Evolutionary conservation across 2,797 vertebrate species (phyloP), one percentile per base, ranked within the genome.

Genomic region (Xenentodon cancila): DNA sequence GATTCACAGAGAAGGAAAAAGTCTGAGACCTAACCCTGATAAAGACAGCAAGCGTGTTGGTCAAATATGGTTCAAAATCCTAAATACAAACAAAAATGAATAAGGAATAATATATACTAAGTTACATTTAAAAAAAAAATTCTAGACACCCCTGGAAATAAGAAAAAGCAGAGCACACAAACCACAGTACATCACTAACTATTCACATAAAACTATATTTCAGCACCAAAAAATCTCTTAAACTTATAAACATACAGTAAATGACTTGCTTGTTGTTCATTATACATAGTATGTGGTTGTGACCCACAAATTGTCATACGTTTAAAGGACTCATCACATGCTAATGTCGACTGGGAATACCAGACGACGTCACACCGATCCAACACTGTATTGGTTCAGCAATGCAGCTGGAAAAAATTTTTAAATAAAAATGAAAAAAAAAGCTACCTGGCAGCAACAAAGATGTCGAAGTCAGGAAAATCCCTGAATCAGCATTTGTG

Each of bases 21-120:
- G 37, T 40, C 37, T 40, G 15, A 40, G 1, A 40, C 13, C 2
- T 40, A 5, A 40, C 13, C 37, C 37, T 40, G 37, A 40, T 45
- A 30, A 42, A 25, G 59, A 49, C 52, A 6, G 46, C 22, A 73
- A 55, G 50, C 1, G 32, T 52, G 53, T 64, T 30, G 34, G 58
- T 40, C 37, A 3, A 17, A 48, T 47, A 15, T 50, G 20, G 13
- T 30, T 44, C 0, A 43, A 40, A 15, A 15, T 40, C 13, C 15
- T 40, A 40, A 5, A 40, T 40, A 40, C 34, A 40, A 40, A 40
- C 12, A 15, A 40, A 40, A 15, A 37, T 11, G 11, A 12, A 37
- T 37, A 37, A 5, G 3, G 13, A 40, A 5, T 5, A 3, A 15
- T 5, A 15, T 13, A 15, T 15, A 40, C 30, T 6, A 16, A 4